These are phyloP conservation scores for Mnemiopsis leidyi DNA, from an alignment of 37 sponge, comb jelly and placozoan genomes.

Conservation along the genomic window DNA sequence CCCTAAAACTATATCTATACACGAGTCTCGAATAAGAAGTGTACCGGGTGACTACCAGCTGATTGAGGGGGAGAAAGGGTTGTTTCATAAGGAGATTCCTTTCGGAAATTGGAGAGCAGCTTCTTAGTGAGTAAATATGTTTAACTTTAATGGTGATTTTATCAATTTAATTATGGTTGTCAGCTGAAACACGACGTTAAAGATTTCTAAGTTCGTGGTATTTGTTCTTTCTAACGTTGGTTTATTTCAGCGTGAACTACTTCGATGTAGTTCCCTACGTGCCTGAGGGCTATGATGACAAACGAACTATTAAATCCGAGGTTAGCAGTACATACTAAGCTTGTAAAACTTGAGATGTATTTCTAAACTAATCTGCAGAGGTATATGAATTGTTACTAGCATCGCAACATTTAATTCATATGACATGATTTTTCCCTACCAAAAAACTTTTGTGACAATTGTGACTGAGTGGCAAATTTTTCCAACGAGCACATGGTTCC, in stretches of 20 bases:
- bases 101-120: conserved; percentile 64
- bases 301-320: conserved; percentile 6
- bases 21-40: conserved; percentile 21
- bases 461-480: not conserved
- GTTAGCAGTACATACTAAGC: too few species aligned
- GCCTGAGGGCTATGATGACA: conserved; percentile 39
- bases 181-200: too few species aligned
- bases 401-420: too few species aligned
- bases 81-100: conserved; percentile 47
- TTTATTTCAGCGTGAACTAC: conserved; percentile 22
- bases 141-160: not conserved
- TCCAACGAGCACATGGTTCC: not conserved
- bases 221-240: too few species aligned
- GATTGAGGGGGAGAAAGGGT: conserved; percentile 36
- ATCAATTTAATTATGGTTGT: too few species aligned
- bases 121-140: conserved; percentile 38
- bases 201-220: too few species aligned
- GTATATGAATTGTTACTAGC: too few species aligned
- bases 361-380: too few species aligned
- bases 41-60: conserved; percentile 55
- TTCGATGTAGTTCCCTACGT: conserved; percentile 18
- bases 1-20: conserved; percentile 5
- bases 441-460: not conserved
- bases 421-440: not conserved
- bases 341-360: too few species aligned